Percentiles rank a stretch among this genome's conserved stretches.
Conservation (phyloP, 2,797 vertebrate genomes). For the Alexandromys oeconomus region DNA sequence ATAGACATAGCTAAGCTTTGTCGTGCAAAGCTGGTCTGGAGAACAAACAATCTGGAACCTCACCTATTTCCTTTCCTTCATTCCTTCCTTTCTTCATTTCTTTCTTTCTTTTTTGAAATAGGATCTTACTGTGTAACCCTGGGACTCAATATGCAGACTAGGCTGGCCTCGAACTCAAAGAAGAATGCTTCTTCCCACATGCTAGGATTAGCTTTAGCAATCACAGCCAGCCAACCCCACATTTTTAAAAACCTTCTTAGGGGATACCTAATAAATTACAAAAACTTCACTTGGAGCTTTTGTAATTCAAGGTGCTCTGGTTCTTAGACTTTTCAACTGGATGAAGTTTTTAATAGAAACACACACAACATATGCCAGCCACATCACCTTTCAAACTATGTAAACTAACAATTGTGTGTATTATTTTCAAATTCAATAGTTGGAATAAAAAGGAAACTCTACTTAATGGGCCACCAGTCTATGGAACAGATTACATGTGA, state of each 20-base stretch:
- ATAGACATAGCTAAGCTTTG: not conserved
- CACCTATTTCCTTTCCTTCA: not conserved
- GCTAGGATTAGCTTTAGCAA: not conserved
- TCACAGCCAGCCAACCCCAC: not conserved
- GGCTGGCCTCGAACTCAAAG: not conserved
- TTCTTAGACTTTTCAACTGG: constrained; percentile 40
- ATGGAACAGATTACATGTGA: constrained; percentile 58
- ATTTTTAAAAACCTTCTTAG: not conserved
- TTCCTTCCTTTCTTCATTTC: not conserved
- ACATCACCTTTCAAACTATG: constrained; percentile 52
- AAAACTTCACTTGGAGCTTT: not conserved
- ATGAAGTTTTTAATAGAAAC: not conserved
- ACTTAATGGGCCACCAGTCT: constrained; percentile 53
- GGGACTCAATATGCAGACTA: not conserved
- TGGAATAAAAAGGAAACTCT: constrained; percentile 53
- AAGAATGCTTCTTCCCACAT: not conserved
- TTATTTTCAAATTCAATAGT: constrained; percentile 64
- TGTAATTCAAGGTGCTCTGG: not conserved
- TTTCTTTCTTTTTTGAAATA: not conserved
- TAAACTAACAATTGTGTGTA: constrained; percentile 61
- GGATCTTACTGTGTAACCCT: not conserved
- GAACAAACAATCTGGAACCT: constrained; percentile 4
- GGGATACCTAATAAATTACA: not conserved
- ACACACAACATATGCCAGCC: constrained; percentile 27
- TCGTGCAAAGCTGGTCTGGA: not conserved